Evolutionary conservation across 2,888 invertebrate species (phyloP).

Genomic region (Pyrrhia umbra): DNA sequence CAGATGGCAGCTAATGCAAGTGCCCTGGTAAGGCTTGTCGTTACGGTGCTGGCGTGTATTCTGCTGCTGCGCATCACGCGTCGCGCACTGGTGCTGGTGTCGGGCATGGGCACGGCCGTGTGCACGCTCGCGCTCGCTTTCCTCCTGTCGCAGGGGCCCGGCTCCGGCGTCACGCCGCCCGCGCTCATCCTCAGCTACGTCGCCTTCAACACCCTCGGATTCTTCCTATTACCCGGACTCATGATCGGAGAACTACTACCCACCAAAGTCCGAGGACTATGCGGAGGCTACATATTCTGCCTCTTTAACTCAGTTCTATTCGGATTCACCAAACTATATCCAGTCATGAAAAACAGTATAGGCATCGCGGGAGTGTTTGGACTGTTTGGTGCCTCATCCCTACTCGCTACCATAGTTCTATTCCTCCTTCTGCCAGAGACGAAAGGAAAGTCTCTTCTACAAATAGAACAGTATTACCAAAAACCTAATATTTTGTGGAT

Average conservation of each 20-base stretch:
- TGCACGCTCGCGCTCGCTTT: slow-evolving; percentile 91
- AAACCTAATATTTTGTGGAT: slow-evolving; percentile 92
- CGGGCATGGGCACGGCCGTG: slow-evolving; percentile 92
- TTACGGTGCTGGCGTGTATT: slow-evolving; percentile 92
- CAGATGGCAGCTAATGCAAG: slow-evolving; percentile 92
- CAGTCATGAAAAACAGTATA: slow-evolving; percentile 90
- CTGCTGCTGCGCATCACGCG: slow-evolving; percentile 92
- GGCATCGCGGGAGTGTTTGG: slow-evolving; percentile 93
- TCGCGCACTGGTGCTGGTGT: slow-evolving; percentile 91
- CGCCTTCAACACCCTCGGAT: slow-evolving; percentile 93
- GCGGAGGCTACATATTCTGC: slow-evolving; percentile 93
- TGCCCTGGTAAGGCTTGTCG: slow-evolving; percentile 91
- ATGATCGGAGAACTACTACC: slow-evolving; percentile 94
- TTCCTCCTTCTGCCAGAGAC: slow-evolving; percentile 94
- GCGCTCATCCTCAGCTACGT: slow-evolving; percentile 92
- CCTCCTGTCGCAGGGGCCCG: slow-evolving; percentile 74
- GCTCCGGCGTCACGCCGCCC: slow-evolving; percentile 73
- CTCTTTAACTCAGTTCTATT: slow-evolving; percentile 93
- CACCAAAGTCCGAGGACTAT: slow-evolving; percentile 93
- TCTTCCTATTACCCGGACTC: slow-evolving; percentile 93
- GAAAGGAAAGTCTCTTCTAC: slow-evolving; percentile 92
- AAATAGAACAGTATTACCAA: slow-evolving; percentile 95
- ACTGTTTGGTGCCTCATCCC: slow-evolving; percentile 92
- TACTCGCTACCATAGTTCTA: slow-evolving; percentile 91
- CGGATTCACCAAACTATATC: slow-evolving; percentile 93